phyloP scores from a whole-genome alignment of 2,113 vertebrate genomes.

The Ceyx melanurus region DNA sequence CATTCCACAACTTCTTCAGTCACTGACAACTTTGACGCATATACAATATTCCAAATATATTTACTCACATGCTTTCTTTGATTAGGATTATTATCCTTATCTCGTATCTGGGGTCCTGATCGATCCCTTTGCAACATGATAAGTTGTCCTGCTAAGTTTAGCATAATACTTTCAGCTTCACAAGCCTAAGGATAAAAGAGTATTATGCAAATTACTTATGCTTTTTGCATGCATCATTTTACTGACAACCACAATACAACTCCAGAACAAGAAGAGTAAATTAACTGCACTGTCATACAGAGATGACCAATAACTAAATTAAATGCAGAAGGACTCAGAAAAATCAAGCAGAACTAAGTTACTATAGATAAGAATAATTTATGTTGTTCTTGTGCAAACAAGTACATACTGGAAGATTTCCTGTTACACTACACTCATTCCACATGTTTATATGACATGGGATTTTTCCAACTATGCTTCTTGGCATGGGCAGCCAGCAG shows the following conservation, averaged over 20 bases:
- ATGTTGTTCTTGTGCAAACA: background rate
- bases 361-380: background rate
- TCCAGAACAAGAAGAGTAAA: background rate
- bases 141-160: conserved; percentile 96
- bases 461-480: background rate
- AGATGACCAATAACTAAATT: background rate
- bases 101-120: conserved; percentile 94
- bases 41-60: background rate
- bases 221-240: background rate
- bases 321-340: background rate
- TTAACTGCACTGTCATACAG: background rate
- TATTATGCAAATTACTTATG: background rate
- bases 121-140: conserved; percentile 98
- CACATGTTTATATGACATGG: background rate
- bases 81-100: conserved; percentile 87
- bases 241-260: background rate
- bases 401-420: background rate
- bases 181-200: conserved; percentile 80
- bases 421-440: background rate
- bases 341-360: background rate
- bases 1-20: background rate
- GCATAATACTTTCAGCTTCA: conserved; percentile 96
- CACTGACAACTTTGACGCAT: background rate
- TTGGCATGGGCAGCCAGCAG: background rate
- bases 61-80: conserved; percentile 93